Conservation (phyloP, 2,797 vertebrate genomes). For the Gadopsis bispinosus region DNA sequence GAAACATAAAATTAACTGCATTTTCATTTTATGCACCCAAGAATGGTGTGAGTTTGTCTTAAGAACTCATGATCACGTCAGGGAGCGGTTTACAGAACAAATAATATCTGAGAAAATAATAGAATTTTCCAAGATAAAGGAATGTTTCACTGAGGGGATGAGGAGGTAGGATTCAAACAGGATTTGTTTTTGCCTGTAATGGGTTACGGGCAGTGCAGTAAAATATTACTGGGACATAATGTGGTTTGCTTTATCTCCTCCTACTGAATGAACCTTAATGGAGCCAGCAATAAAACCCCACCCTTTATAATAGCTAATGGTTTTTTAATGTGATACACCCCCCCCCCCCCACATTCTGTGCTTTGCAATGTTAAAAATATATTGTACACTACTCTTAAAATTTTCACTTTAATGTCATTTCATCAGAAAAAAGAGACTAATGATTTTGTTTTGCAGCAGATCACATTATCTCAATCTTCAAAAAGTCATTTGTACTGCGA, state of each 20-base stretch:
- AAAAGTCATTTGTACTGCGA: not conserved
- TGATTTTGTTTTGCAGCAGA: conserved; percentile 12
- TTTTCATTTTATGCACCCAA: not conserved
- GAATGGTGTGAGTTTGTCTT: not conserved
- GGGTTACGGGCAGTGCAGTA: conserved; percentile 27
- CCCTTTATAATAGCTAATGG: conserved; percentile 51
- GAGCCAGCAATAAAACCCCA: conserved; percentile 50
- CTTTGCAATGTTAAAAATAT: conserved; percentile 41
- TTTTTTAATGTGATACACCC: conserved; percentile 48
- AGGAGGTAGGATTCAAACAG: conserved; percentile 13
- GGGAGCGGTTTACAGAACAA: not conserved
- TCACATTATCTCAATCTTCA: not conserved
- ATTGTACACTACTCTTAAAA: conserved; percentile 17
- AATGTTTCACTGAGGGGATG: conserved; percentile 9
- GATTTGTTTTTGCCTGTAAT: conserved; percentile 37
- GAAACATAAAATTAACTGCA: not conserved
- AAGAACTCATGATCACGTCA: not conserved
- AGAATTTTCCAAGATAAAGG: conserved; percentile 7
- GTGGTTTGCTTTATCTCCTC: conserved; percentile 51
- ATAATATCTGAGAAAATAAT: not conserved
- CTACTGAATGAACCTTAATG: conserved; percentile 53
- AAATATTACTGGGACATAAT: conserved; percentile 41
- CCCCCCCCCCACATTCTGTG: conserved; percentile 13
- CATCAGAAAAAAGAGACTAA: not conserved
- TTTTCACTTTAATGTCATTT: conserved; percentile 27